Percentiles rank a stretch among this genome's conserved stretches.
Evolutionary conservation across 1,140 invertebrate genomes (phyloP).

Genomic region (Pomacea maculata): DNA sequence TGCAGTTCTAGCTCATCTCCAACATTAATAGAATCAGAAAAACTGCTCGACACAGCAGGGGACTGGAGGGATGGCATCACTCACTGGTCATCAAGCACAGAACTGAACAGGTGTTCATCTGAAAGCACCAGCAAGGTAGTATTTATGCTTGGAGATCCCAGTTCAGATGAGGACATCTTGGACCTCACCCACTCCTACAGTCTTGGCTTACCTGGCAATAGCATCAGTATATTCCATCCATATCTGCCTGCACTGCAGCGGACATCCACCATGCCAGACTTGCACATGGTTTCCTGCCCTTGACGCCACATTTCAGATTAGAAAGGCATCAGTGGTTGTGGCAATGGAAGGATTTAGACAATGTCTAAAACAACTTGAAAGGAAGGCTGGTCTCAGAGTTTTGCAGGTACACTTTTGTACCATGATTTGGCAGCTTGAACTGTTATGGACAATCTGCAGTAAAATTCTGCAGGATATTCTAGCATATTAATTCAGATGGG

Average conservation of each 20-base stretch:
- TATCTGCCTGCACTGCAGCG: conserved; percentile 26
- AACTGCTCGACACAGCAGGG: no score
- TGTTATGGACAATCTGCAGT: no score
- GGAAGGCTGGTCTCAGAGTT: no score
- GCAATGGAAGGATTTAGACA: no score
- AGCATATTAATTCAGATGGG: no score
- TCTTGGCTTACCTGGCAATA: neutral
- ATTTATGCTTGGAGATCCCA: conserved; percentile 24
- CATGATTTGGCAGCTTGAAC: no score
- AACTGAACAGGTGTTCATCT: neutral
- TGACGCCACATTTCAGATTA: conserved; percentile 10
- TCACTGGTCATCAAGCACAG: neutral
- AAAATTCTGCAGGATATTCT: no score
- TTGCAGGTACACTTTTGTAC: no score
- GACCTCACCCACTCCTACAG: neutral
- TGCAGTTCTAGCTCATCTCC: no score
- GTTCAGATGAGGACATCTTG: neutral
- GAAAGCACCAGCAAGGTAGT: neutral
- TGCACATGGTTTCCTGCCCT: conserved; percentile 28
- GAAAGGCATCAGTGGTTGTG: no score
- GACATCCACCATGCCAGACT: conserved; percentile 39
- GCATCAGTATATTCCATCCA: neutral
- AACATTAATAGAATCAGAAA: no score
- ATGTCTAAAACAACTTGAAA: no score
- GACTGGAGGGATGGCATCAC: neutral